phyloP scores from a whole-genome alignment of 2,113 vertebrate genomes.

The Alaudala cheleensis region DNA sequence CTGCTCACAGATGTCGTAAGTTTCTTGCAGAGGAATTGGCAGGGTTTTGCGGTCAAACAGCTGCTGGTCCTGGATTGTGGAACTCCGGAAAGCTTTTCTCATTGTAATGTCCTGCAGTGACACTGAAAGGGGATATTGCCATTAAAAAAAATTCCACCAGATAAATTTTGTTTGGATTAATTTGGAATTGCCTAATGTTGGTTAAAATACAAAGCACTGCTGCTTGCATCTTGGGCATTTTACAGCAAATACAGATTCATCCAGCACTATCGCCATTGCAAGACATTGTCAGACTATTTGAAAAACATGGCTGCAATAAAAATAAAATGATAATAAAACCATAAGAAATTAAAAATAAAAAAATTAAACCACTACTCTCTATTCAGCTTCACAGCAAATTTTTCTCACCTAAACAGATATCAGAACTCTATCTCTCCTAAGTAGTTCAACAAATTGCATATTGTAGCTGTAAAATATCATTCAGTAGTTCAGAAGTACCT shows the following conservation, averaged over 20 bases:
- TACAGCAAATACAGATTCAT: background rate
- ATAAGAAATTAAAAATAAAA: too few species aligned
- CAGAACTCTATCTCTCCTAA: background rate
- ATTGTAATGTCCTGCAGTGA: conserved; percentile 98
- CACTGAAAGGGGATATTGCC: conserved; percentile 75
- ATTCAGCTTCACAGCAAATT: background rate
- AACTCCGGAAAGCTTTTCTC: conserved; percentile 98
- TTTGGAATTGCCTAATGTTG: background rate
- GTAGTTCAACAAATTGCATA: background rate
- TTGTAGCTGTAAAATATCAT: background rate
- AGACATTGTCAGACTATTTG: background rate
- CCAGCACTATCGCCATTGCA: background rate
- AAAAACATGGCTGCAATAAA: background rate
- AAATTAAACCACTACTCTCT: background rate
- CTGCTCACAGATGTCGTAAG: conserved; percentile 90
- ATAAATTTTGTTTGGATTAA: background rate
- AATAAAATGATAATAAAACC: too few species aligned
- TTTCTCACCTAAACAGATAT: background rate
- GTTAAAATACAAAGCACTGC: background rate
- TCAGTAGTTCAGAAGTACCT: background rate
- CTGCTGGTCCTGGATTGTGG: conserved; percentile 96
- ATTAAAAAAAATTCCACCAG: background rate
- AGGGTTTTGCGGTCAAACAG: conserved; percentile 92
- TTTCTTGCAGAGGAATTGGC: conserved; percentile 94
- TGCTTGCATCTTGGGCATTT: background rate